phyloP scores from a whole-genome alignment of 2,113 vertebrate genomes.

The Meles meles region DNA sequence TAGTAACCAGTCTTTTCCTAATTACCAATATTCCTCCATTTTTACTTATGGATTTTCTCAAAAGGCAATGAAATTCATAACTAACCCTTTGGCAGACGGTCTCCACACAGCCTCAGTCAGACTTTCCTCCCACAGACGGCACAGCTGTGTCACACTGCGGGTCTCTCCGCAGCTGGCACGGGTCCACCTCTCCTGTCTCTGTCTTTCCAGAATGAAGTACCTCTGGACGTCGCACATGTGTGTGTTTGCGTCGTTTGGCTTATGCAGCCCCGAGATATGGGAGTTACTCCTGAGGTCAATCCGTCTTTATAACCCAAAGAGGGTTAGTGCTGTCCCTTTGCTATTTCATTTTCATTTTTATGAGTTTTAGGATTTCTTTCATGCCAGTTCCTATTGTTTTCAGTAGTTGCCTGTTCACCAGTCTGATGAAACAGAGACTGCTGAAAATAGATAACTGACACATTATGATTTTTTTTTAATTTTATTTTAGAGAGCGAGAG shows the following conservation, averaged over 20 bases:
- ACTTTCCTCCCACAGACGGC: neutral
- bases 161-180: neutral
- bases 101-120: neutral
- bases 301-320: conserved; percentile 81
- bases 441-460: neutral
- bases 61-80: neutral
- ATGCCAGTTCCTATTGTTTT: neutral
- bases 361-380: neutral
- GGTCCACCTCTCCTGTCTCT: neutral
- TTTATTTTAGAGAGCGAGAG: neutral
- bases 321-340: conserved; percentile 75
- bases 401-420: neutral
- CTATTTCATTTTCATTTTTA: neutral
- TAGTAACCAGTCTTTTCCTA: neutral
- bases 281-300: conserved; percentile 82
- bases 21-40: neutral
- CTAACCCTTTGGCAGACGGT: neutral
- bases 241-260: conserved; percentile 90
- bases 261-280: conserved; percentile 92
- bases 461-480: neutral
- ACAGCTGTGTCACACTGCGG: neutral
- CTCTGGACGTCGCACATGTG: conserved; percentile 99
- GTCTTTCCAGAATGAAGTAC: conserved; percentile 93
- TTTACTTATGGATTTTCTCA: neutral
- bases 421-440: neutral